Evolutionary conservation across 1,140 invertebrate species (phyloP), one percentile per base, ranked within the genome.

Genomic region (Aphelenchoides besseyi): DNA sequence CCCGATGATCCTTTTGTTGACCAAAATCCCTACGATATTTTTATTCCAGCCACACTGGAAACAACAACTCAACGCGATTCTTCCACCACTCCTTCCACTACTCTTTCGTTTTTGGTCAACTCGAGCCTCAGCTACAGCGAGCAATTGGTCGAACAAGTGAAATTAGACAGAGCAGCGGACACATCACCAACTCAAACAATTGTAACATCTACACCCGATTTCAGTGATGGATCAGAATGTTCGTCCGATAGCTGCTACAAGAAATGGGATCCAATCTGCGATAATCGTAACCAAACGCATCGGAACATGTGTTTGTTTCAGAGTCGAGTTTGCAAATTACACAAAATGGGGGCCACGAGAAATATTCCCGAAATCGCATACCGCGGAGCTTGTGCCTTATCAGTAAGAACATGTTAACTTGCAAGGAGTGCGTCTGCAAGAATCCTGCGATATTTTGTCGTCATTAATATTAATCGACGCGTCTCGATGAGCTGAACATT

Each of bases 301-400:
- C 36, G 71, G 16, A 72, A 72, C 33, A 52, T 30, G 33, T 72
- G 70, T 26, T 16, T 74, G 3, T 72, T 77, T 62, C 48, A 59
- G 55, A 74, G 72, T 53, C 16, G 33, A 48, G 12, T 77, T 2
- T 71, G 74, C 36, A 70, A 71, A 59, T 12, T 76, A 8, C 23
- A 78, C 8, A 41, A 66, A 33, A n/a, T n/a, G 33, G 48, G 41
- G 5, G 75, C 26, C n/a, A 69, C 23, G 8, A 16, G 29, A n/a
- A 12, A 66, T 16, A 12, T 33, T 8, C 41, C 35, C 9, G 30
- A 28, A 62, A 72, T 72, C 33, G 69, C 52, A 9, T 35, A 72
- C 30, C 16, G 61, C 9, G 70, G 70, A 55, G 18, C n/a, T 9
- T 72, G 70, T 71, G 41, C 1, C 12, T 2, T 63, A 36, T 23